Conservation (phyloP, 2,888 invertebrate species). For the Acleris emargana region DNA sequence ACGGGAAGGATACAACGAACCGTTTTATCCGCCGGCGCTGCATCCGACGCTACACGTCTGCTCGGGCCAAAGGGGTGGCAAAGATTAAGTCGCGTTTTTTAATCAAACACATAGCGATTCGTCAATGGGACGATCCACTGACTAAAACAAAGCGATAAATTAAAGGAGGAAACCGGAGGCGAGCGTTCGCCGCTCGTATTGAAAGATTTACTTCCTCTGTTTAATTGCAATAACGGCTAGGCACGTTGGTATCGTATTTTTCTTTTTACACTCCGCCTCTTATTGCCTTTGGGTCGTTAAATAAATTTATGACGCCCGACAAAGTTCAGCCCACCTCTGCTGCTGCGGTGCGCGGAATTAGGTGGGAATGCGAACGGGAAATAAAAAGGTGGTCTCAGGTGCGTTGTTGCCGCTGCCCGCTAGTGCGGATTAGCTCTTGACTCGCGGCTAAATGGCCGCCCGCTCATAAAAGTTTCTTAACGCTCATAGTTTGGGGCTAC, state of each 20-base stretch:
- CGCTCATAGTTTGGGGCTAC: constrained; percentile 72
- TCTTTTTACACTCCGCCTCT: constrained; percentile 83
- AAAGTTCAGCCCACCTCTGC: constrained; percentile 81
- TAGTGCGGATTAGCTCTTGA: constrained; percentile 76
- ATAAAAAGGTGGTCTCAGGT: constrained; percentile 80
- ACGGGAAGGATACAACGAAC: constrained; percentile 15
- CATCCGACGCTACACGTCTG: constrained; percentile 41
- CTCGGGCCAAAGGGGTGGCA: constrained; percentile 59
- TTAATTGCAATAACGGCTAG: constrained; percentile 84
- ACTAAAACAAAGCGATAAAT: constrained; percentile 84
- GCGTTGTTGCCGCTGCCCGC: constrained; percentile 63
- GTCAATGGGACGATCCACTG: constrained; percentile 78
- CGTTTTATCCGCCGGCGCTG: constrained; percentile 13
- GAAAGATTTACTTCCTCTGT: constrained; percentile 84
- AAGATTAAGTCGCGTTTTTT: constrained; percentile 74
- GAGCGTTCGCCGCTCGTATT: constrained; percentile 79
- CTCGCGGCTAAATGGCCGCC: constrained; percentile 75
- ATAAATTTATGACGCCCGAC: constrained; percentile 83
- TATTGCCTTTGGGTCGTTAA: constrained; percentile 83
- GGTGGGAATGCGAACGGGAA: constrained; percentile 79
- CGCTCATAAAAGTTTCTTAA: constrained; percentile 81
- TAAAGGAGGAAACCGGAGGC: constrained; percentile 78
- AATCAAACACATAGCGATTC: constrained; percentile 81
- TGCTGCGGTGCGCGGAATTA: constrained; percentile 72
- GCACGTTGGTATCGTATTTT: constrained; percentile 84